A percentile compares a stretch with the other conserved stretches of the same genome.
phyloP scores from a whole-genome alignment of 2,797 vertebrate species.

The Poecilia velifera region DNA sequence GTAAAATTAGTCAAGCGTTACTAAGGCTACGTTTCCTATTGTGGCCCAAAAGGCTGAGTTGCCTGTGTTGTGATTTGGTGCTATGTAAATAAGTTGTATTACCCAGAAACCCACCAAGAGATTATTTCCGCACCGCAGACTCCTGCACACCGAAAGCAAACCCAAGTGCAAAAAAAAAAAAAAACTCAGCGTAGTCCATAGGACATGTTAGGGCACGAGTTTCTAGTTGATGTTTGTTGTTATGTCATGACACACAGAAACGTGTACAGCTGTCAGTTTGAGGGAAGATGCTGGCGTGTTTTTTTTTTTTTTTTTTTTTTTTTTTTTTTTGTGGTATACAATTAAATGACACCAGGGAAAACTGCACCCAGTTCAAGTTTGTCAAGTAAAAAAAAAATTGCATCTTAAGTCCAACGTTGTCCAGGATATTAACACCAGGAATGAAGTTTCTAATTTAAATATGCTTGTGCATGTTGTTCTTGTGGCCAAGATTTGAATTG shows the following conservation, averaged over 20 bases:
- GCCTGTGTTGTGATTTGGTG: not conserved
- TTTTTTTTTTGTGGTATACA: not conserved
- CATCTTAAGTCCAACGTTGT: not conserved
- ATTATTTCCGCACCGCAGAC: not conserved
- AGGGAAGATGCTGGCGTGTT: not conserved
- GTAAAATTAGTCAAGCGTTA: not conserved
- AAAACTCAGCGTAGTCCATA: not conserved
- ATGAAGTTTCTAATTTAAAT: not conserved
- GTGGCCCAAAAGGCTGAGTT: not conserved
- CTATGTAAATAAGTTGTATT: not conserved
- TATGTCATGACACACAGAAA: not conserved
- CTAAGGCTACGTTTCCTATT: not conserved
- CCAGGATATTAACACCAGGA: not conserved
- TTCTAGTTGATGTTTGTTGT: not conserved
- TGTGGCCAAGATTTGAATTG: not conserved
- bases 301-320: not conserved
- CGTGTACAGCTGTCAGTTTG: not conserved
- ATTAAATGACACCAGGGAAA: not conserved
- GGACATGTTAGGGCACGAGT: not conserved
- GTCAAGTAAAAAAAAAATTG: not conserved
- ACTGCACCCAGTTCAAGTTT: not conserved
- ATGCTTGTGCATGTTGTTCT: not conserved
- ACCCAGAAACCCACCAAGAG: not conserved
- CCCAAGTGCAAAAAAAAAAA: not conserved
- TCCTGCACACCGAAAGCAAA: not conserved